Conservation (phyloP, 2,888 invertebrate genomes). For the Leptinotarsa tumamoca region DNA sequence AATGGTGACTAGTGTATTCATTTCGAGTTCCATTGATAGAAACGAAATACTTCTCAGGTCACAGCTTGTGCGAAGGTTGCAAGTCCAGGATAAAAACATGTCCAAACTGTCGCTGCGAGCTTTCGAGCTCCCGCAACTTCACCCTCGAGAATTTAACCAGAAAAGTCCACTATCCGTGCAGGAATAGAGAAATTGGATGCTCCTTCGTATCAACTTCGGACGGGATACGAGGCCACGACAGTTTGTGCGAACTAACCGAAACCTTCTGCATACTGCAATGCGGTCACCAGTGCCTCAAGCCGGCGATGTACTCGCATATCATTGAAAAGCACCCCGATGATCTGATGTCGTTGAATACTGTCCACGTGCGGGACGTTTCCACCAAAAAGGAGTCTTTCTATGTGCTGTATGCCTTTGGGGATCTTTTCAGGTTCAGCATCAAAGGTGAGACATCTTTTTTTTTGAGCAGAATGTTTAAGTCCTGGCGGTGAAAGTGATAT, state of each 20-base stretch:
- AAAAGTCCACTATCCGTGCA: slow-evolving; percentile 48
- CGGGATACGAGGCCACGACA: slow-evolving; percentile 46
- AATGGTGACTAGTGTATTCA: neutral
- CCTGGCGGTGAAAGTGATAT: neutral
- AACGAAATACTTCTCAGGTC: slow-evolving; percentile 42
- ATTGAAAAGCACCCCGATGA: slow-evolving; percentile 32
- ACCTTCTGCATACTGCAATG: slow-evolving; percentile 45
- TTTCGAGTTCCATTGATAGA: neutral
- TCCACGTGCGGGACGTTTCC: slow-evolving; percentile 37
- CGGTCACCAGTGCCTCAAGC: slow-evolving; percentile 41
- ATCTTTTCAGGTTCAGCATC: slow-evolving; percentile 46
- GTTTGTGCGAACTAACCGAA: slow-evolving; percentile 44
- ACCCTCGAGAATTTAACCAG: slow-evolving; percentile 51
- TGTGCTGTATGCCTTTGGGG: slow-evolving; percentile 45
- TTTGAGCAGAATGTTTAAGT: neutral
- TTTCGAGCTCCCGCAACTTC: slow-evolving; percentile 48
- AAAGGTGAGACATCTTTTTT: slow-evolving; percentile 31
- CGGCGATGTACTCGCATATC: slow-evolving; percentile 44
- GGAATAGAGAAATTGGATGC: slow-evolving; percentile 50
- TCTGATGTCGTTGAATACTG: slow-evolving; percentile 36
- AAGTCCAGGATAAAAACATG: slow-evolving; percentile 45
- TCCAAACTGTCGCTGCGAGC: slow-evolving; percentile 47
- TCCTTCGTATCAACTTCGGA: slow-evolving; percentile 44
- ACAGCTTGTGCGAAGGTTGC: slow-evolving; percentile 52
- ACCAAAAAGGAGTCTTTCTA: slow-evolving; percentile 36